Conservation (phyloP, 2,888 invertebrate genomes). For the Sinopyrophorus schimmeli region DNA sequence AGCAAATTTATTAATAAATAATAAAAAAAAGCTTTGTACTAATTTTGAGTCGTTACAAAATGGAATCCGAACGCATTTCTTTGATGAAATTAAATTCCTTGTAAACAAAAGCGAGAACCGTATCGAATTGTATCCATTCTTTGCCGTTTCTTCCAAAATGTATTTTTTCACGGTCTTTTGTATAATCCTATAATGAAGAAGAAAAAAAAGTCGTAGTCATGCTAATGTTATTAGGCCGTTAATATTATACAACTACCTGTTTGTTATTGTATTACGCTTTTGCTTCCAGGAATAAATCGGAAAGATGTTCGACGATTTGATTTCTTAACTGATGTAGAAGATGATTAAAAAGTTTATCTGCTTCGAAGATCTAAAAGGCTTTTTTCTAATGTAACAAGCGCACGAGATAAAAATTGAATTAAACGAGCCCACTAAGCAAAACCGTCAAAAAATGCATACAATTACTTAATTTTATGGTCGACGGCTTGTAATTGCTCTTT, state of each 20-base stretch:
- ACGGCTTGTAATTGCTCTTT: slow-evolving; percentile 22
- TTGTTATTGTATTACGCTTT: slow-evolving; percentile 3
- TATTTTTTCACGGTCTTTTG: slow-evolving; percentile 39
- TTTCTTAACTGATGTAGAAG: too few species aligned
- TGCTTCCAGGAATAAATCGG: slow-evolving; percentile 4
- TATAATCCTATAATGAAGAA: slow-evolving; percentile 34
- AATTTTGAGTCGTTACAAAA: slow-evolving; percentile 1
- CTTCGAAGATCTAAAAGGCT: too few species aligned
- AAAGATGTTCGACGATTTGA: not conserved
- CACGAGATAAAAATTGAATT: slow-evolving; percentile 14
- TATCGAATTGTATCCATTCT: slow-evolving; percentile 27
- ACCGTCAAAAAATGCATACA: not conserved
- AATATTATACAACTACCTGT: slow-evolving; percentile 20
- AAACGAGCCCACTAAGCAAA: slow-evolving; percentile 7
- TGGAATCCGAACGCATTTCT: slow-evolving; percentile 12
- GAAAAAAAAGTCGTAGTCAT: slow-evolving; percentile 40
- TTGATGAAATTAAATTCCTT: slow-evolving; percentile 29
- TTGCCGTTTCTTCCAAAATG: slow-evolving; percentile 26
- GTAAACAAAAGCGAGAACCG: slow-evolving; percentile 32
- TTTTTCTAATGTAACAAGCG: too few species aligned
- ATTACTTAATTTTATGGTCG: slow-evolving; percentile 22
- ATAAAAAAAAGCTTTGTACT: not conserved
- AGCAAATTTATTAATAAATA: slow-evolving; percentile 11
- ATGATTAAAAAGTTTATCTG: too few species aligned
- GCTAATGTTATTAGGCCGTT: slow-evolving; percentile 38